Conservation (phyloP, 2,113 vertebrate genomes). For the Sinocyclocheilus anshuiensis region DNA sequence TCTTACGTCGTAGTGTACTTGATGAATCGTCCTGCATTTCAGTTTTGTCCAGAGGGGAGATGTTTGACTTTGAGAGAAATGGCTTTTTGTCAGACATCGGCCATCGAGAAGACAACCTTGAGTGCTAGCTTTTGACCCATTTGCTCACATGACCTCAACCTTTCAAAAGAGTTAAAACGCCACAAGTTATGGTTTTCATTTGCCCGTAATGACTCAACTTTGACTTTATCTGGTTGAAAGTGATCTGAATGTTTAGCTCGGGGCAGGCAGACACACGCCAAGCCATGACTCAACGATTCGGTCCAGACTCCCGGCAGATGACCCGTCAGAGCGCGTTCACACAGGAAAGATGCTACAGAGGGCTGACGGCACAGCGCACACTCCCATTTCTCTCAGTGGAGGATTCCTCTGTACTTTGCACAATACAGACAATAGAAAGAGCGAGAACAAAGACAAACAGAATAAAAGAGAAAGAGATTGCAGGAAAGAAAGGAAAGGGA, state of each 20-base stretch:
- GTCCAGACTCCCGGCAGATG: conserved; percentile 18
- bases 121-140: too few species aligned
- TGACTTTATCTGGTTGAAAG: not conserved
- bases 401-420: not conserved
- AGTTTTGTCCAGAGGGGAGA: conserved; percentile 12
- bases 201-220: not conserved
- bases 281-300: not conserved
- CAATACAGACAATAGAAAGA: not conserved
- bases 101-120: conserved; percentile 7
- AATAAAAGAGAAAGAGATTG: conserved; percentile 3
- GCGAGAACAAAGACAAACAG: not conserved
- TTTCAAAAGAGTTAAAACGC: not conserved
- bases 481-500: conserved; percentile 34
- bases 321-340: conserved; percentile 4
- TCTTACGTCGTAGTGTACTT: too few species aligned
- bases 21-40: not conserved
- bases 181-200: not conserved
- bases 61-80: not conserved
- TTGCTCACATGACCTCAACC: too few species aligned
- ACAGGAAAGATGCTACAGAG: not conserved
- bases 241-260: not conserved
- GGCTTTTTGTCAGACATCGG: not conserved
- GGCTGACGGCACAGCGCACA: conserved; percentile 3
- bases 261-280: not conserved
- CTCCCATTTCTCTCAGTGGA: not conserved